Evolutionary conservation across 2,888 invertebrate species (phyloP).

Genomic region (Synergus gifuensis): DNA sequence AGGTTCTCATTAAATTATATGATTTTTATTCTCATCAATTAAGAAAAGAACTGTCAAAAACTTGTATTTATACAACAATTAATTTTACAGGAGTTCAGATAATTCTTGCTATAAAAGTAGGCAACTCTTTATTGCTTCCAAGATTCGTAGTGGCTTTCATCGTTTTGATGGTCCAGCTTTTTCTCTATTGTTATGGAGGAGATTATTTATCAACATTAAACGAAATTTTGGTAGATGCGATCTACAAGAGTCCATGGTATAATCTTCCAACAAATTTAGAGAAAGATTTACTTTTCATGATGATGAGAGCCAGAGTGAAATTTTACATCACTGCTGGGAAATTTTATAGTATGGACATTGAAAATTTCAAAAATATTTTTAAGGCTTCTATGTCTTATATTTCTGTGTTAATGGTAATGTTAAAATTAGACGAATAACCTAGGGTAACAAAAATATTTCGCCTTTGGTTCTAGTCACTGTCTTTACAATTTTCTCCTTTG

Average conservation of each 20-base stretch:
- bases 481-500: background rate
- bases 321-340: conserved; percentile 49
- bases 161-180: conserved; percentile 48
- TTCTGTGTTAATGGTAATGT: conserved; percentile 50
- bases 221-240: conserved; percentile 44
- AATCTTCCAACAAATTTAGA: conserved; percentile 44
- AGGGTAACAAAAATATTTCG: background rate
- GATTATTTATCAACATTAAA: conserved; percentile 49
- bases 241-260: conserved; percentile 48
- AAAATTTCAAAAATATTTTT: conserved; percentile 51
- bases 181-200: conserved; percentile 51
- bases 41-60: background rate
- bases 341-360: conserved; percentile 50
- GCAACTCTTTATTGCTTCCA: conserved; percentile 39
- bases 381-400: conserved; percentile 53
- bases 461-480: background rate
- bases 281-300: conserved; percentile 46
- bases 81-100: conserved; percentile 51
- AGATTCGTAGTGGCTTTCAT: conserved; percentile 40
- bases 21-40: background rate
- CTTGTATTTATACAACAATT: background rate
- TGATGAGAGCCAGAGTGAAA: conserved; percentile 45
- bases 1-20: conserved; percentile 4
- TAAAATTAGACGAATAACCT: conserved; percentile 24
- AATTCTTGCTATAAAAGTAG: conserved; percentile 44